These are phyloP conservation scores for Trichonephila clavata DNA, from an alignment of 1,140 invertebrate genomes.

Conservation along the genomic window DNA sequence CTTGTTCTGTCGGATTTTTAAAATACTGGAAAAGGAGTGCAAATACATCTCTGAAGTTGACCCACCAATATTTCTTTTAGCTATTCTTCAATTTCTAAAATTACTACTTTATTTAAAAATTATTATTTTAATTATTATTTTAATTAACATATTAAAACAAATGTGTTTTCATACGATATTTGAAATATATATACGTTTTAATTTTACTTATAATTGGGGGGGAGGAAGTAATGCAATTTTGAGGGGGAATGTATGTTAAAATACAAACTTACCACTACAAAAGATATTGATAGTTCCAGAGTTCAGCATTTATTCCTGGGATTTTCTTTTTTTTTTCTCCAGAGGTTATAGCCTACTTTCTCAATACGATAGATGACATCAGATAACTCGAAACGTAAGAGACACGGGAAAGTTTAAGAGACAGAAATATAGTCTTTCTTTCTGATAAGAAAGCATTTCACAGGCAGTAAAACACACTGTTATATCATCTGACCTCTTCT, in stretches of 20 bases:
- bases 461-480: conserved; percentile 7
- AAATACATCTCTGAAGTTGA: no score
- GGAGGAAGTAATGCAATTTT: background rate
- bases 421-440: background rate
- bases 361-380: background rate
- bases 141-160: no score
- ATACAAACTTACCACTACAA: background rate
- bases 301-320: background rate
- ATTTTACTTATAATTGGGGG: no score
- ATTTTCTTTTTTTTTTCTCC: background rate
- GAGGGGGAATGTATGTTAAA: background rate
- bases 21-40: no score
- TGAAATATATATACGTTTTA: no score
- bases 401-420: background rate
- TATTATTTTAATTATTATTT: no score
- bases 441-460: background rate
- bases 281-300: background rate
- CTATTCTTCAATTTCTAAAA: no score
- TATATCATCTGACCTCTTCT: background rate
- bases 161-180: no score
- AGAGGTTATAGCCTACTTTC: background rate
- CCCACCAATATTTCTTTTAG: no score
- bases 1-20: no score
- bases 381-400: background rate
- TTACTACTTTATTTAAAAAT: no score